Conservation (phyloP, 2,888 invertebrate genomes). For the Luperina nickerlii region DNA sequence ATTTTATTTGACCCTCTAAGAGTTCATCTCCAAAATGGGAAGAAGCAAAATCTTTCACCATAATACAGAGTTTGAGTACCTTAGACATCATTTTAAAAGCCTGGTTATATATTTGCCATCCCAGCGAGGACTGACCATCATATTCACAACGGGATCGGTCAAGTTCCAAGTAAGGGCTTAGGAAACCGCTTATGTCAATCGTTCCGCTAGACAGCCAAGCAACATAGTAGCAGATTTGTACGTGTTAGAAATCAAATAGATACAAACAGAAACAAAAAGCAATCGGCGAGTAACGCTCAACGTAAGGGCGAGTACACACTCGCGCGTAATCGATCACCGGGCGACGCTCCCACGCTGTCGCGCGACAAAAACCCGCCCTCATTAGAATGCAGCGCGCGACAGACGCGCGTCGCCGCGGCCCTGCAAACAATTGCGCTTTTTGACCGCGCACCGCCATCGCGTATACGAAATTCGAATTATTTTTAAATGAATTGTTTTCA, state of each 20-base stretch:
- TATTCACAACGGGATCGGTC: conserved; percentile 18
- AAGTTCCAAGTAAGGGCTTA: conserved; percentile 16
- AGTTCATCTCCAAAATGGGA: background rate
- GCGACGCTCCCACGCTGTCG: conserved; percentile 85
- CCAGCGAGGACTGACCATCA: conserved; percentile 5
- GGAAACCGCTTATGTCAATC: conserved; percentile 31
- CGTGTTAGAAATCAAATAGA: conserved; percentile 43
- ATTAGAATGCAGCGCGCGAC: conserved; percentile 87
- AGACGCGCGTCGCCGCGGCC: conserved; percentile 73
- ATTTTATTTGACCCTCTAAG: background rate
- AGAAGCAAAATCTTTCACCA: background rate
- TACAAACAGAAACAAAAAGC: conserved; percentile 36
- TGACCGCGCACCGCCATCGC: conserved; percentile 70
- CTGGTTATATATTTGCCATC: background rate
- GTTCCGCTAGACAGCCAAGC: conserved; percentile 21
- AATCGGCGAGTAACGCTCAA: conserved; percentile 39
- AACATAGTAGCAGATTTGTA: conserved; percentile 30
- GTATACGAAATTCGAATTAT: conserved; percentile 68
- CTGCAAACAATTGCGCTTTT: conserved; percentile 76
- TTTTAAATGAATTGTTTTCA: conserved; percentile 70
- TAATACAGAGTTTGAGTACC: background rate
- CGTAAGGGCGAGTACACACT: conserved; percentile 65
- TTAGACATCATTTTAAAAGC: background rate
- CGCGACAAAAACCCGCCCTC: conserved; percentile 84
- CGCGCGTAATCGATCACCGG: conserved; percentile 69